These are phyloP conservation scores for Furcifer pardalis DNA, from an alignment of 2,797 vertebrate genomes.

Conservation along the genomic window DNA sequence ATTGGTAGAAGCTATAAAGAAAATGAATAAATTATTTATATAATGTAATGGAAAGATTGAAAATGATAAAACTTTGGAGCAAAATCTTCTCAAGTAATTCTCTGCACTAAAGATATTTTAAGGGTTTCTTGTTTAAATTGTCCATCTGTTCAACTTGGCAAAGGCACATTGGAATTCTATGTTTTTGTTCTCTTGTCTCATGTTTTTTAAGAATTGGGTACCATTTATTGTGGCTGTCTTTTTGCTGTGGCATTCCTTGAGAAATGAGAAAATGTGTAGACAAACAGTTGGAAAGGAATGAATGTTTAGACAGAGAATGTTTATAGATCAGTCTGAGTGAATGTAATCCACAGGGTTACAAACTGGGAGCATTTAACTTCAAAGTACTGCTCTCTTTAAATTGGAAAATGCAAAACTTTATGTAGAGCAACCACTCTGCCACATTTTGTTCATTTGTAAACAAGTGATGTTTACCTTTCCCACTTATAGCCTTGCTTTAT, in stretches of 20 bases:
- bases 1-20: no score
- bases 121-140: conserved; percentile 61
- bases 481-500: conserved; percentile 42
- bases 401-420: conserved; percentile 76
- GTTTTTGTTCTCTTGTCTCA: conserved; percentile 76
- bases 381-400: conserved; percentile 84
- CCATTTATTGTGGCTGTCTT: conserved; percentile 81
- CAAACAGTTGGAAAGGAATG: conserved; percentile 80
- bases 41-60: not conserved
- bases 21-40: no score
- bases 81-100: not conserved
- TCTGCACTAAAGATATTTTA: conserved; percentile 46
- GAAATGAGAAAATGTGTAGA: conserved; percentile 78
- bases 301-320: conserved; percentile 80
- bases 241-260: conserved; percentile 81
- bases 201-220: conserved; percentile 24
- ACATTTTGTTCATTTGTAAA: conserved; percentile 53
- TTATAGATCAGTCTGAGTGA: conserved; percentile 84
- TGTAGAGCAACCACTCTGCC: conserved; percentile 73
- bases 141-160: conserved; percentile 37
- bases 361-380: conserved; percentile 84
- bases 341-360: conserved; percentile 85
- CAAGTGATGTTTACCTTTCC: conserved; percentile 59
- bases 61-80: conserved; percentile 43
- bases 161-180: not conserved